Evolutionary conservation across 2,113 vertebrate genomes (phyloP).

Genomic region (Rallus limicola): DNA sequence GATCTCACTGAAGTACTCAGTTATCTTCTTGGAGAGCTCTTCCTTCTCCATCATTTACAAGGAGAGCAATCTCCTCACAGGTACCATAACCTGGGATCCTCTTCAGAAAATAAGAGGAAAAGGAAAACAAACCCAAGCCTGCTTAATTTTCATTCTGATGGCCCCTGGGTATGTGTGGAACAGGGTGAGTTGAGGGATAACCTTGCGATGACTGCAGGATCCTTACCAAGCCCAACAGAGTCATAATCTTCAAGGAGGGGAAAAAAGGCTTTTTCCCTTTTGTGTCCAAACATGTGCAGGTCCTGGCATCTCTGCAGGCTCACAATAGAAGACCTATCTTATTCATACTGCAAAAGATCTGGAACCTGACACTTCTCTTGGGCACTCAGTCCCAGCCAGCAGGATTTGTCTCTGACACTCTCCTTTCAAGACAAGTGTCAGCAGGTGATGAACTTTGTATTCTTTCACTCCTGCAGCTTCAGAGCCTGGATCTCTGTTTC

Average conservation of each 20-base stretch:
- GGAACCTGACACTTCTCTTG: slow-evolving; percentile 48
- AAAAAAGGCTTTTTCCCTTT: slow-evolving; percentile 7
- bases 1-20: not conserved
- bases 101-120: not conserved
- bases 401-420: slow-evolving; percentile 37
- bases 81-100: not conserved
- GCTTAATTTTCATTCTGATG: not conserved
- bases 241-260: slow-evolving; percentile 42
- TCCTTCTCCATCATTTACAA: not conserved
- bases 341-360: slow-evolving; percentile 49
- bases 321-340: slow-evolving; percentile 23
- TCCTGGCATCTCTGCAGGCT: slow-evolving; percentile 36
- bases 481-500: slow-evolving; percentile 52
- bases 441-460: slow-evolving; percentile 66
- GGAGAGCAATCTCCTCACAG: not conserved
- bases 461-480: slow-evolving; percentile 61
- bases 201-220: not conserved
- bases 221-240: slow-evolving; percentile 15
- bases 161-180: not conserved
- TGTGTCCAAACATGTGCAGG: slow-evolving; percentile 26
- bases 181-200: not conserved
- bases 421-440: slow-evolving; percentile 37
- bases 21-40: not conserved
- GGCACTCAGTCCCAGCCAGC: not conserved
- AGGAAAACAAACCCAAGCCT: not conserved